Evolutionary conservation across 2,797 vertebrate genomes (phyloP), one percentile per base, ranked within the genome.

Genomic region (Euphonia xanthogaster): DNA sequence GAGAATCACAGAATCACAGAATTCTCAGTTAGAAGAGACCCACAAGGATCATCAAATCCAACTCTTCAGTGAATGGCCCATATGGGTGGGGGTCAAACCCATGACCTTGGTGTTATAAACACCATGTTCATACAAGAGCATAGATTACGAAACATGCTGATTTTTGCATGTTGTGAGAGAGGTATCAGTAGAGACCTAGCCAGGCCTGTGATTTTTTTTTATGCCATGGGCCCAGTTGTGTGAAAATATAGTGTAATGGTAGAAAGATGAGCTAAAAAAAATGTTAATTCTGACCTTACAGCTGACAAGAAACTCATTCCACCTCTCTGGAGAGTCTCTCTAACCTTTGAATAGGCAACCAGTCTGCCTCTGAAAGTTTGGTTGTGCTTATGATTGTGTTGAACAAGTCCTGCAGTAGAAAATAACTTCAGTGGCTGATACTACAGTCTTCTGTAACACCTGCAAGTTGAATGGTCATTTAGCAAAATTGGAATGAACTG

Each of bases 1-100:
- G 10, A 57, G 23, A 78, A 54, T 42, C 31, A 42, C 9, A 55
- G 42, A 63, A 73, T 35, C 61, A 47, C 30, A 35, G 24, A 61
- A 30, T 40, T 47, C 33, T 31, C 30, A 8, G 7, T 25, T 47
- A 63, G 55, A 76, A 45, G 63, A 53, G 33, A 61, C 17, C 14
- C 3, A 0, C 21, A 33, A 47, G 24, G 24, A 47, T 39, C 16
- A 25, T 18, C 0, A 0, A 61, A 30, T 76, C 30, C 39, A 39
- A 0, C 11, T 47, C 13, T 68, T 39, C 11, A 30, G 20, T 33
- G 30, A 33, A 39, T 47, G 33, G 28, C 24, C 20, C 16, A 1
- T 23, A 30, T 25, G 20, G 11, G 4, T 25, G 40, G 4, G 9
- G 3, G 10, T 39, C 10, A 68, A 53, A 60, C 6, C 24, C 39